Evolutionary conservation across 2,888 invertebrate species (phyloP), one percentile per base, ranked within the genome.

Genomic region (Chrysolina americana): DNA sequence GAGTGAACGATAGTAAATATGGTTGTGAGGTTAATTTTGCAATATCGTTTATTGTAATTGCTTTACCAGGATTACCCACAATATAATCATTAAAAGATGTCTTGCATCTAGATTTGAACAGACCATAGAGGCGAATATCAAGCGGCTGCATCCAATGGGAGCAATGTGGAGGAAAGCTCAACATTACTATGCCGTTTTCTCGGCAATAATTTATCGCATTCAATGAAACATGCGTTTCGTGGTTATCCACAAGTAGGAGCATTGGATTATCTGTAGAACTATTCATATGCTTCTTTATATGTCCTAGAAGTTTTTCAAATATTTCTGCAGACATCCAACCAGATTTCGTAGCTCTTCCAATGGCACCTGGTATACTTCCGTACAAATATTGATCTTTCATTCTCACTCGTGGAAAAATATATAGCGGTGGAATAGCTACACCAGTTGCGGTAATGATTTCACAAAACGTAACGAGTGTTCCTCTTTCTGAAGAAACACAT

Each of bases 101-200:
- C 71, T 82, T 81, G 66, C 80, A 83, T 59, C 80, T 83, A 23
- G 75, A 77, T 77, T 86, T 86, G 65, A 86, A 84, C 13, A 79
- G 80, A 47, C 85, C 78, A 75, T 68, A 79, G 19, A 84, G 75
- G 19, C 78, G 44, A n/a, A 76, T 68, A 73, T 79, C 75, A 44
- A 78, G 68, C 15, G 85, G 86, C 77, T 87, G 86, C 28, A 86
- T 65, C 66, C 76, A n/a, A n/a, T n/a, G n/a, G n/a, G n/a, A n/a
- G n/a, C 81, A 82, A 66, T 87, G 86, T 8, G 85, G 85, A 21
- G 86, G 85, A 71, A 87, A 84, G 9, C 85, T 83, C 41, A 86
- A 71, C 69, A 86, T 56, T n/a, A 85, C 70, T 62, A 79, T 82
- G 8, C 85, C 86, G 78, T 85, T 81, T 65, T 83, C 84, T 78